Conservation (phyloP, 1,140 invertebrate species). For the Anoplolepis gracilipes region DNA sequence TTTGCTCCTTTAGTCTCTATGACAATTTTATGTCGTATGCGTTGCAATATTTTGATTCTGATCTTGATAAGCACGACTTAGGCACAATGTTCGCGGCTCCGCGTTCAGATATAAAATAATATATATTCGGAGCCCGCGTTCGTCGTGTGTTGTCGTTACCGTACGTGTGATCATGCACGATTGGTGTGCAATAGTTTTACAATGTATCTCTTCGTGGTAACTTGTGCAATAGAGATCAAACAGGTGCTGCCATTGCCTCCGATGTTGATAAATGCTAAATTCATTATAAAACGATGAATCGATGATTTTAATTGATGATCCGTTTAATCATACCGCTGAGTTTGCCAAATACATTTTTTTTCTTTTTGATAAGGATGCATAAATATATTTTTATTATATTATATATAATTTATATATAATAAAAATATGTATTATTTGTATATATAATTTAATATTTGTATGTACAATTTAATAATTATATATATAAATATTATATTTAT, state of each 20-base stretch:
- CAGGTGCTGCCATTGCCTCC: slow-evolving; percentile 8
- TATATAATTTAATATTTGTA: no score
- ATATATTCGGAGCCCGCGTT: neutral
- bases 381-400: neutral
- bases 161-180: slow-evolving; percentile 55
- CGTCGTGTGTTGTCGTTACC: slow-evolving; percentile 57
- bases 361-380: neutral
- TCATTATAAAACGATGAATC: neutral
- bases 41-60: neutral
- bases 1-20: neutral
- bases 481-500: neutral
- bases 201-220: slow-evolving; percentile 4
- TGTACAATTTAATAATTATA: no score
- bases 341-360: neutral
- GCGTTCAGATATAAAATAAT: neutral
- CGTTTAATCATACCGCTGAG: neutral
- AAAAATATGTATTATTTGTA: no score
- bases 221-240: slow-evolving; percentile 62
- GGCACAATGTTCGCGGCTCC: neutral
- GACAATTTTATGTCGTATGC: slow-evolving; percentile 16
- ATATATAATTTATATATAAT: no score
- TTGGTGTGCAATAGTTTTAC: slow-evolving; percentile 69
- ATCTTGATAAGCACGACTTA: slow-evolving; percentile 11
- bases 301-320: neutral
- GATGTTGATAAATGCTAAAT: slow-evolving; percentile 35